Conservation (phyloP, 64 coral and sea anemone genomes). For the Dendrophyllia cribrosa region DNA sequence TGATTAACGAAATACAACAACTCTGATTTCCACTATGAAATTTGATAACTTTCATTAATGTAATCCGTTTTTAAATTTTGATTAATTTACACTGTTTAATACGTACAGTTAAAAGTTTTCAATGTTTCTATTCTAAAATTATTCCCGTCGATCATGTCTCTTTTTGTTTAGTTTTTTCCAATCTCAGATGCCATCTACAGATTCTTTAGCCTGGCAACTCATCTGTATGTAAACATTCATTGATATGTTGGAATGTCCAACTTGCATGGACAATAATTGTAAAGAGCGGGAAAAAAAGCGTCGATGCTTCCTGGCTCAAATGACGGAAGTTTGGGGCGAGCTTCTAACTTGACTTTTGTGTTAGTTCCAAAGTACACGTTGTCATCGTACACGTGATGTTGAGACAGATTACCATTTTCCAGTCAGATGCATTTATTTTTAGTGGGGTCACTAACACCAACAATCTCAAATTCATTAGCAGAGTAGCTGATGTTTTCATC, state of each 20-base stretch:
- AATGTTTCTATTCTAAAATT: too few relatives aligned
- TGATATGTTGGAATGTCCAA: slow-evolving; percentile 5
- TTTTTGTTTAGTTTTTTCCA: too few relatives aligned
- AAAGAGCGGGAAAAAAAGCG: not conserved
- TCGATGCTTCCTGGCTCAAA: not conserved
- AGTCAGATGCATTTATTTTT: slow-evolving; percentile 26
- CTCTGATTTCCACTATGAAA: too few relatives aligned
- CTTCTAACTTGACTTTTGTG: not conserved
- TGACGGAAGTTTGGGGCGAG: not conserved
- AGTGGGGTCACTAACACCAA: not conserved
- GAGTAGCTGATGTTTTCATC: slow-evolving; percentile 42
- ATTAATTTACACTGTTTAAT: too few relatives aligned
- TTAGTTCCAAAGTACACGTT: slow-evolving; percentile 13
- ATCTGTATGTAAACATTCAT: too few relatives aligned
- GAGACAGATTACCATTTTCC: slow-evolving; percentile 4
- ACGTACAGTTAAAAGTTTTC: too few relatives aligned
- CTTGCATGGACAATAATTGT: not conserved
- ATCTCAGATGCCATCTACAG: too few relatives aligned
- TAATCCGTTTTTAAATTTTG: too few relatives aligned
- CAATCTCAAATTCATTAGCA: slow-evolving; percentile 47
- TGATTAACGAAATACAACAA: too few relatives aligned
- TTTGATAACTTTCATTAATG: too few relatives aligned
- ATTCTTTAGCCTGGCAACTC: too few relatives aligned
- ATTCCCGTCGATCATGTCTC: too few relatives aligned
- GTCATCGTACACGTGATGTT: slow-evolving; percentile 41